Conservation (phyloP, 37 sponge, comb jelly and placozoan genomes). For the Geodia barretti region DNA sequence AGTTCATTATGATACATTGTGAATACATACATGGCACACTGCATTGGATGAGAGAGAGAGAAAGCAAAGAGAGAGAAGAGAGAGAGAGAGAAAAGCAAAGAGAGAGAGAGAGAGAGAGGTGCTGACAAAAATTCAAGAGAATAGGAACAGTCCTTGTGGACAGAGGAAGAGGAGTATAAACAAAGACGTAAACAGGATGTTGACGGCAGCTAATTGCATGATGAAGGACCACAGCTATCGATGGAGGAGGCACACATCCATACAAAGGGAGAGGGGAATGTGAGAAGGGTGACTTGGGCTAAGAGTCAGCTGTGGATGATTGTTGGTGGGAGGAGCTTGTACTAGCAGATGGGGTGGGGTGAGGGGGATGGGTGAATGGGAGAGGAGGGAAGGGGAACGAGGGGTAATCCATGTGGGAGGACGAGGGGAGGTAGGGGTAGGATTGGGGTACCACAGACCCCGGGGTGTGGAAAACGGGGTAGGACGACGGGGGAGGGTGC, state of each 20-base stretch:
- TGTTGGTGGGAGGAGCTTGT: too few relatives aligned
- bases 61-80: background rate
- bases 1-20: too few relatives aligned
- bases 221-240: background rate
- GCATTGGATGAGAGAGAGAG: background rate
- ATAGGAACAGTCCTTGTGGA: background rate
- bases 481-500: background rate
- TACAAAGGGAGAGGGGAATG: background rate
- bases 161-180: background rate
- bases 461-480: background rate
- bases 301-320: too few relatives aligned
- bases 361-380: background rate
- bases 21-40: background rate
- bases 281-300: background rate
- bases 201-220: background rate
- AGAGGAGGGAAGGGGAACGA: background rate
- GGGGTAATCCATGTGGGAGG: background rate
- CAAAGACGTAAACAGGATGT: background rate
- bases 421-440: background rate
- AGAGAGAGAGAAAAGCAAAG: background rate
- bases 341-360: background rate
- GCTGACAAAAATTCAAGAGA: too few relatives aligned
- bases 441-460: background rate
- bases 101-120: constrained; percentile 2
- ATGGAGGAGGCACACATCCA: background rate